Base-by-base conservation (phyloP, 2,888 invertebrate species). In the Melieria omissa region DNA sequence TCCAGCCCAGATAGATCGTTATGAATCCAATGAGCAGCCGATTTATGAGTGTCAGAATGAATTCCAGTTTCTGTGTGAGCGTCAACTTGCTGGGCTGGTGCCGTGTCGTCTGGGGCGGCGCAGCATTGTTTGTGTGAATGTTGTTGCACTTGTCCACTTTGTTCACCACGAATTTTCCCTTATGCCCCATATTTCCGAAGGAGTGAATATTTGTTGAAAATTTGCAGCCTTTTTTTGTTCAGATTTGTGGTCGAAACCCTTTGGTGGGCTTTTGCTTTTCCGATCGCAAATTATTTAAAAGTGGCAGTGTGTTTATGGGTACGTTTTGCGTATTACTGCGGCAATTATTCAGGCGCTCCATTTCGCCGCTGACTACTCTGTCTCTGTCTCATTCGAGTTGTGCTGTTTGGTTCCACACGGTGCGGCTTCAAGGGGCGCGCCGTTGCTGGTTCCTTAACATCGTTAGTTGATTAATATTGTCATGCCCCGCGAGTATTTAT, bases 11-110 rank as follows among this genome's bases (percentile, higher is more conserved):
- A 64, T 78, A 81, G 29, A 80, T 68, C 16, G 77, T 78, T 41
- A 81, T 76, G 64, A 81, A 81, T n/a, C 80, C 79, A 63, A 80
- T 80, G 12, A 80, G 55, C 44, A 80, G 71, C 45, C 80, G 79
- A 75, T 81, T 77, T 49, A 79, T 46, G 7, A 78, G 70, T 10
- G 77, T 72, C n/a, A 80, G 62, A 5, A 76, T 47, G 61, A 78
- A 78, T 70, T 80, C 79, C 45, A 80, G 47, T 70, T 72, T 76
- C 72, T 77, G 79, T 12, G 58, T 12, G 47, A 66, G 70, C 42
- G 72, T 73, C n/a, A 69, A 49, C 12, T 29, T 29, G 29, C 29
- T 29, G 29, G 29, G 29, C 3, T 29, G 29, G 29, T 29, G 29
- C 29, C 29, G 29, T 29, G 29, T 29, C 29, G 29, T 29, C 3